phyloP scores from a whole-genome alignment of 2,113 vertebrate species.

The Hyaena hyaena region DNA sequence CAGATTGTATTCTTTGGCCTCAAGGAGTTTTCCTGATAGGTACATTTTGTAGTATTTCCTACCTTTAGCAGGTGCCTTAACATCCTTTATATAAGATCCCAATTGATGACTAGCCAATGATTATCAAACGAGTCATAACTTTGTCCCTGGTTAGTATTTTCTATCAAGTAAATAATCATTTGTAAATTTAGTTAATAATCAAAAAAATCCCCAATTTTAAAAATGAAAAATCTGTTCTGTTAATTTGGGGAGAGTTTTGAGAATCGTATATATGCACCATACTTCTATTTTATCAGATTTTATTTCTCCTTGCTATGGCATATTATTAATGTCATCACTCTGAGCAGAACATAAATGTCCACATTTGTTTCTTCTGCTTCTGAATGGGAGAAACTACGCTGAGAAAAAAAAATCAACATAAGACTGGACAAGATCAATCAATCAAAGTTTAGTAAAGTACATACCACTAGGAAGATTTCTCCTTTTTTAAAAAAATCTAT shows the following conservation, averaged over 20 bases:
- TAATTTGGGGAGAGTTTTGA: not conserved
- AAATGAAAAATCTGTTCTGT: not conserved
- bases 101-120: not conserved
- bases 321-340: slow-evolving; percentile 1
- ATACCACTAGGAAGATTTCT: not conserved
- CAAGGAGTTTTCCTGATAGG: not conserved
- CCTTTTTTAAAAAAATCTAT: not conserved
- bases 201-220: not conserved
- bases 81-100: not conserved
- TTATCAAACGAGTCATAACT: not conserved
- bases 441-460: not conserved
- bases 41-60: not conserved
- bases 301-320: not conserved
- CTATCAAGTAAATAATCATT: not conserved
- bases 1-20: not conserved
- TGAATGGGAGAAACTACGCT: not conserved
- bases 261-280: accelerated
- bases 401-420: not conserved
- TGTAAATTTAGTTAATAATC: not conserved
- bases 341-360: not conserved
- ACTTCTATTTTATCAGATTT: not conserved
- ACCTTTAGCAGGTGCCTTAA: not conserved
- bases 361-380: not conserved
- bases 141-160: not conserved
- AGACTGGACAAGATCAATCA: slow-evolving; percentile 40